A percentile compares a stretch with the other conserved stretches of the same genome.
Evolutionary conservation across 2,797 vertebrate genomes (phyloP).

Genomic region (Falco concolor): DNA sequence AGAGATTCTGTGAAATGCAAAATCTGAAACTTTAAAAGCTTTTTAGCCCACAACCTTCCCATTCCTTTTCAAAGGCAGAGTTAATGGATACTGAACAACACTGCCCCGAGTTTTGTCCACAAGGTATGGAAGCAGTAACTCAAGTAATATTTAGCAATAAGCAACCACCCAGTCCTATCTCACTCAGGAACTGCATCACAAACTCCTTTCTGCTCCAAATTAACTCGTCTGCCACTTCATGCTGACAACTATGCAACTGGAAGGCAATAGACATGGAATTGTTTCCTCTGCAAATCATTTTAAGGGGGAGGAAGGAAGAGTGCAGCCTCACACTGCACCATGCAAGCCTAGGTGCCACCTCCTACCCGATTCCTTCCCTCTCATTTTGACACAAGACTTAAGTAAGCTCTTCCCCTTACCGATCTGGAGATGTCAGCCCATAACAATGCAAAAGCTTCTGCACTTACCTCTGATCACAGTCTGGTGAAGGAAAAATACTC

Average conservation of each 20-base stretch:
- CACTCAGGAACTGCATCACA: neutral
- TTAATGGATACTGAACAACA: constrained; percentile 25
- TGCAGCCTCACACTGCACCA: neutral
- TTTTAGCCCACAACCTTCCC: constrained; percentile 32
- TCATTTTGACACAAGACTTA: neutral
- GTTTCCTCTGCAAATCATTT: neutral
- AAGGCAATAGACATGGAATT: neutral
- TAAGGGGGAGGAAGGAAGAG: neutral
- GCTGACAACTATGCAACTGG: neutral
- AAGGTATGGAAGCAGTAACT: neutral
- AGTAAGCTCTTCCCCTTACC: neutral
- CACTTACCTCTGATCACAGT: constrained; percentile 9
- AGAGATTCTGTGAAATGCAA: constrained; percentile 19
- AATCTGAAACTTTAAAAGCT: constrained; percentile 38
- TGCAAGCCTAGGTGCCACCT: neutral
- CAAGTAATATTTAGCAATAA: neutral
- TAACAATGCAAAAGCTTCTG: neutral
- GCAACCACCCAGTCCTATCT: neutral
- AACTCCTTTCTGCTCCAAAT: neutral
- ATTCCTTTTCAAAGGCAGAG: constrained; percentile 23
- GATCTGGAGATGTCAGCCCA: neutral
- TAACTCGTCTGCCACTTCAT: neutral
- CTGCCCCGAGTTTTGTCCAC: neutral
- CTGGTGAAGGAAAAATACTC: neutral
- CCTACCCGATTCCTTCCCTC: neutral